A percentile compares a stretch with the other conserved stretches of the same genome.
phyloP scores from a whole-genome alignment of 2,113 vertebrate species.

The Silurus meridionalis region DNA sequence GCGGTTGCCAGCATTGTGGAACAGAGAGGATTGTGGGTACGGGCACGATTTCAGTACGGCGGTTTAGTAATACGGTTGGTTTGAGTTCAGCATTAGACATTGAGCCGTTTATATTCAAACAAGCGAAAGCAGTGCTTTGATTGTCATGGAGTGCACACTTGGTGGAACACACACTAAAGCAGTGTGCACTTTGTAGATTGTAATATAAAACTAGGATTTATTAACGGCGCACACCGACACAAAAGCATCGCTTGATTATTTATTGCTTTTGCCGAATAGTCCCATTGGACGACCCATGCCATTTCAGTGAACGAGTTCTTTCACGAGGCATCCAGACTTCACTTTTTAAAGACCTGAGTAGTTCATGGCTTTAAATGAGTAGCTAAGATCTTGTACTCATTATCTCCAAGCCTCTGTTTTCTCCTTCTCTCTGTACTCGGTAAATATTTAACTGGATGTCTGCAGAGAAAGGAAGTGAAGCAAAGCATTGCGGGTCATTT shows the following conservation, averaged over 20 bases:
- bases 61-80: constrained; percentile 19
- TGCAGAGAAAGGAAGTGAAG: constrained; percentile 34
- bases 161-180: constrained; percentile 1
- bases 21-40: constrained; percentile 27
- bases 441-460: constrained; percentile 30
- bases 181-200: not conserved
- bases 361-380: constrained; percentile 17
- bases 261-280: not conserved
- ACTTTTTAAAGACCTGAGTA: not conserved
- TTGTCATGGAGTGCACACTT: constrained; percentile 30
- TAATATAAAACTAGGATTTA: constrained; percentile 6
- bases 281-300: not conserved
- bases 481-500: not conserved
- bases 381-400: constrained; percentile 2
- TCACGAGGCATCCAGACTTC: not conserved
- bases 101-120: not conserved
- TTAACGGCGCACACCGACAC: not conserved
- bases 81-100: constrained; percentile 34
- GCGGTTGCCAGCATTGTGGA: constrained; percentile 15
- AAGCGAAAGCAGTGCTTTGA: constrained; percentile 27
- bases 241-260: not conserved
- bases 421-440: constrained; percentile 1
- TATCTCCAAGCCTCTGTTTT: constrained; percentile 12
- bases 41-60: not conserved
- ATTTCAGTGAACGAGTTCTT: too few relatives aligned